Conservation (phyloP, 1,140 invertebrate genomes). For the Drosophila arawakana region DNA sequence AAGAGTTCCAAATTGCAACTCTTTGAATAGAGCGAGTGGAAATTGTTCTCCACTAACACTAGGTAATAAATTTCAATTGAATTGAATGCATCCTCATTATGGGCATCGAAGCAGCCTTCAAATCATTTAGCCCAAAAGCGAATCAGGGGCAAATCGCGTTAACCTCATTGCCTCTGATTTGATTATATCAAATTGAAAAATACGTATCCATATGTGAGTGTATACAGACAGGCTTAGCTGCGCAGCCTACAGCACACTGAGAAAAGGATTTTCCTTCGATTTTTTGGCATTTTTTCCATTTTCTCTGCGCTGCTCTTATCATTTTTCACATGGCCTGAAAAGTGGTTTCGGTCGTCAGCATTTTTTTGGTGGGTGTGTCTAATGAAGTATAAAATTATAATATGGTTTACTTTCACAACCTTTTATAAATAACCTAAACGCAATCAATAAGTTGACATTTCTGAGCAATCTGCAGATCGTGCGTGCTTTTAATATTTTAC, state of each 20-base stretch:
- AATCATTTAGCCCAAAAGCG: neutral
- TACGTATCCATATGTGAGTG: neutral
- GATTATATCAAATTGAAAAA: constrained; percentile 42
- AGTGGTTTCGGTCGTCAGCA: neutral
- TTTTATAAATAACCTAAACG: neutral
- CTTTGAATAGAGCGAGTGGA: neutral
- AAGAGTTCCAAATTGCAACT: constrained; percentile 3
- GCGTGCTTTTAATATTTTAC: too few species aligned
- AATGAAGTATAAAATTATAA: neutral
- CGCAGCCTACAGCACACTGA: constrained; percentile 10
- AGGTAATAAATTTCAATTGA: constrained; percentile 18
- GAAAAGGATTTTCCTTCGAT: neutral
- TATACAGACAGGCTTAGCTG: constrained; percentile 28
- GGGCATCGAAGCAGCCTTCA: constrained; percentile 1
- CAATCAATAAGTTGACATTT: neutral
- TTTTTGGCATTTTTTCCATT: too few species aligned
- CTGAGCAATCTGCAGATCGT: too few species aligned
- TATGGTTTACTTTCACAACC: neutral
- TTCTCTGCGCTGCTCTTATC: neutral
- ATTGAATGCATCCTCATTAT: constrained; percentile 48
- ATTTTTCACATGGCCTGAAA: neutral
- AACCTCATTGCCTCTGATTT: constrained; percentile 35
- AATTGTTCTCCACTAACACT: neutral
- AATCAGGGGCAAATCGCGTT: constrained; percentile 5
- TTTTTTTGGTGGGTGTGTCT: neutral